Evolutionary conservation across 2,888 invertebrate species (phyloP), one percentile per base, ranked within the genome.

Genomic region (Charanyca ferruginea): DNA sequence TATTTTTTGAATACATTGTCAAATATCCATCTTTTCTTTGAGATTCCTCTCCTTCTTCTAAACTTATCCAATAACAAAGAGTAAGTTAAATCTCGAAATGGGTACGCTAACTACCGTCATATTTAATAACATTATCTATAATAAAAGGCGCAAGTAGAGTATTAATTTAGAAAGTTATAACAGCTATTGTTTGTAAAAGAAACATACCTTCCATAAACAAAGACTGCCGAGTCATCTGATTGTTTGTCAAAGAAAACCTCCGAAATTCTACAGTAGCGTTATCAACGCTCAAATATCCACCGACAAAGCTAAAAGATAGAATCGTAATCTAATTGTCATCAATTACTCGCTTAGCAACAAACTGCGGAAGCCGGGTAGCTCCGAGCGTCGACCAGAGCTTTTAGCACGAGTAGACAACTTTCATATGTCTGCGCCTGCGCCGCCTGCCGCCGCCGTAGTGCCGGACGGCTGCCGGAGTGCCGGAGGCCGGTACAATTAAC

Each of bases 401-500:
- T 57, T 70, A 66, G 66, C 66, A 16, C 49, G 62, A 42, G 16
- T 35, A 22, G 75, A 86, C 87, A 83, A 86, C 86, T 88, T 88
- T 87, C 87, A 85, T 86, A 84, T 79, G 79, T 85, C 83, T 83
- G 83, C 83, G 83, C 78, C 78, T 52, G 23, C 16, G 41, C 51
- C 51, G 65, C 25, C 25, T 41, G 45, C 66, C 44, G 65, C 25
- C 18, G 54, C 28, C 23, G 58, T n/a, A n/a, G n/a, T 38, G 59
- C 25, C 20, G 54, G 20, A 22, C 57, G 32, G 18, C 5, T 16
- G 45, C 63, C 64, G 63, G 41, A 2, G 20, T 32, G 59, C 32
- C 51, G 51, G 25, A 13, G 60, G 7, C 75, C 76, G 69, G 32
- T 86, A 85, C 89, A 90, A 90, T 90, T 90, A 90, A 85, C 87